phyloP scores from a whole-genome alignment of 2,888 invertebrate species.

The Dynastes hyllus region DNA sequence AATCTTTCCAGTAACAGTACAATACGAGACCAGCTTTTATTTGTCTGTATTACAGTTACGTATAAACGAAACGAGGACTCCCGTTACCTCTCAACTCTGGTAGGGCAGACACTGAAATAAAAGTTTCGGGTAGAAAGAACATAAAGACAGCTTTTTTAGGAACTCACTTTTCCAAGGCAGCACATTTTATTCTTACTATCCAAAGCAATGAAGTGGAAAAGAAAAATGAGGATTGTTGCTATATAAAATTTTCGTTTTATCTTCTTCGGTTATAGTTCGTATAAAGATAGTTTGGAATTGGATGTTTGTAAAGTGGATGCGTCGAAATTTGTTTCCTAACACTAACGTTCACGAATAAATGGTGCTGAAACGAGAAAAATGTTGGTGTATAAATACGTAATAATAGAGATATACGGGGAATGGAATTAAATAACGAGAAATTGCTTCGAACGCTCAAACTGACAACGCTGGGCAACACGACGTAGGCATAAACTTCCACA shows the following conservation, averaged over 20 bases:
- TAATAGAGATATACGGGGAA: too few relatives aligned
- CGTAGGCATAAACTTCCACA: too few relatives aligned
- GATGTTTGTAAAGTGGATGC: not conserved
- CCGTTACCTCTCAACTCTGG: conserved; percentile 17
- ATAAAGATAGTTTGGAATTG: conserved; percentile 30
- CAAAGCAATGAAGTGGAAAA: conserved; percentile 43
- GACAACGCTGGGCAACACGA: too few relatives aligned
- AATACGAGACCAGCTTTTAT: conserved; percentile 17
- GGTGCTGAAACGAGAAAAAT: not conserved
- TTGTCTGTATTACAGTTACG: conserved; percentile 27
- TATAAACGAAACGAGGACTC: conserved; percentile 30
- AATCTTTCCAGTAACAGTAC: conserved; percentile 11
- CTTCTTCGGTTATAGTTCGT: conserved; percentile 12
- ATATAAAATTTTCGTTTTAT: conserved; percentile 40
- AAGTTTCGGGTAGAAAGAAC: conserved; percentile 43
- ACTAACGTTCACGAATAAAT: not conserved
- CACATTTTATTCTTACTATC: conserved; percentile 45
- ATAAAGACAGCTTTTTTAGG: conserved; percentile 39
- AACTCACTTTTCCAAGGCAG: conserved; percentile 35
- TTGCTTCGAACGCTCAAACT: too few relatives aligned
- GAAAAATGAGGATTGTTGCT: conserved; percentile 39
- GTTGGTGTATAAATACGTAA: not conserved
- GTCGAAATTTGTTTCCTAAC: not conserved
- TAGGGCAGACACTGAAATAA: conserved; percentile 30
- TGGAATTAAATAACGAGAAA: too few relatives aligned